Conservation (phyloP, 2,797 vertebrate species). For the Nannoperca australis region DNA sequence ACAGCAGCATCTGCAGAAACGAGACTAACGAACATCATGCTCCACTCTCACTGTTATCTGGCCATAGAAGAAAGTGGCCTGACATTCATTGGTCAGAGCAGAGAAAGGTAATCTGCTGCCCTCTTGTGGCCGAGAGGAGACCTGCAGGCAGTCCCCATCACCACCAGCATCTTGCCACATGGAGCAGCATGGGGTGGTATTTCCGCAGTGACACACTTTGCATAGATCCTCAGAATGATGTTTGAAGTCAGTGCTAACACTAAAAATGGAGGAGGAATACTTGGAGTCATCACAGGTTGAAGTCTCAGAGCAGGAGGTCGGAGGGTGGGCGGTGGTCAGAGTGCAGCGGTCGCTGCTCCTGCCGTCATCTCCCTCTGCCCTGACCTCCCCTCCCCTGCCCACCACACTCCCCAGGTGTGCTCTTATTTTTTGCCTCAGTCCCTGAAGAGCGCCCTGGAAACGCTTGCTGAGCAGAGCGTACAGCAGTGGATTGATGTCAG, state of each 20-base stretch:
- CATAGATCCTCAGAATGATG: slow-evolving; percentile 53
- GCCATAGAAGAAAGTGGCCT: slow-evolving; percentile 86
- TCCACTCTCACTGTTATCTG: slow-evolving; percentile 88
- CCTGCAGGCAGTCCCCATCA: slow-evolving; percentile 76
- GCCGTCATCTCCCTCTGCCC: slow-evolving; percentile 43
- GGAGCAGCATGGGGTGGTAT: slow-evolving; percentile 29
- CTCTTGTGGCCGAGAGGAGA: slow-evolving; percentile 78
- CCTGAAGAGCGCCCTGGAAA: slow-evolving; percentile 85
- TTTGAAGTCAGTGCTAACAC: slow-evolving; percentile 69
- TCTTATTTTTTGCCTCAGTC: slow-evolving; percentile 79
- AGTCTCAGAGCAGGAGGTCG: slow-evolving; percentile 44
- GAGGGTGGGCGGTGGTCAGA: slow-evolving; percentile 40
- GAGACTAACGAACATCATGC: slow-evolving; percentile 79
- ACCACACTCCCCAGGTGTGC: slow-evolving; percentile 60
- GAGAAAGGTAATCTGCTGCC: slow-evolving; percentile 78
- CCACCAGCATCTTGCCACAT: slow-evolving; percentile 50
- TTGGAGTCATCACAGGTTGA: slow-evolving; percentile 45
- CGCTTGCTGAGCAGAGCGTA: slow-evolving; percentile 88
- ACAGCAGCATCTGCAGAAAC: background rate
- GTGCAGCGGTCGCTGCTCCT: slow-evolving; percentile 62
- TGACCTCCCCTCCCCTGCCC: slow-evolving; percentile 41
- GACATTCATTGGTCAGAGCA: slow-evolving; percentile 78
- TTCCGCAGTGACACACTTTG: slow-evolving; percentile 56
- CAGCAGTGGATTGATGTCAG: slow-evolving; percentile 88
- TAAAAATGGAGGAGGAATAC: slow-evolving; percentile 76